These are phyloP conservation scores for Morone saxatilis DNA, from an alignment of 2,113 vertebrate species.

Conservation along the genomic window DNA sequence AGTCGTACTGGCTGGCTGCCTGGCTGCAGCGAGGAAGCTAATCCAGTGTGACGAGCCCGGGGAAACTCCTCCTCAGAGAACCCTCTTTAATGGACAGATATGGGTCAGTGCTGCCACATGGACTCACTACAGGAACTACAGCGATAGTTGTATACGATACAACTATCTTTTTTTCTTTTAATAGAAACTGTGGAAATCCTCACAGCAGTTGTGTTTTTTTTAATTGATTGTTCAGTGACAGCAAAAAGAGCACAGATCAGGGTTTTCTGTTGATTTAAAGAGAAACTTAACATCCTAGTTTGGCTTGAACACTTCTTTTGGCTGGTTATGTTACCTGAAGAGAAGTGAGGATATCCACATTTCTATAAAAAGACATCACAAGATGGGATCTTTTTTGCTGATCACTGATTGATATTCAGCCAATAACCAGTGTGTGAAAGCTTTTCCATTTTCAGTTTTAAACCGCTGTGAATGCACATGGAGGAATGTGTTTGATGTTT, in stretches of 20 bases:
- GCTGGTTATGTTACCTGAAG: neutral
- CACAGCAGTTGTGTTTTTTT: neutral
- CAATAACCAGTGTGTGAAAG: neutral
- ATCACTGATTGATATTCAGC: neutral
- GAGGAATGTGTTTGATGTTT: neutral
- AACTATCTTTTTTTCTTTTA: constrained; percentile 12
- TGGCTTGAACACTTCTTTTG: neutral
- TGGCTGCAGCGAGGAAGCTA: constrained; percentile 37
- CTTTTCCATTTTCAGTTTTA: no score
- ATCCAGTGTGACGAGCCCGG: constrained; percentile 49
- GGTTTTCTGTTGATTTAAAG: constrained; percentile 10
- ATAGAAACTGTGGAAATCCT: constrained; percentile 10
- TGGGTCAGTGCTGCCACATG: constrained; percentile 66
- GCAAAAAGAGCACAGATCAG: neutral
- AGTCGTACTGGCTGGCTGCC: neutral
- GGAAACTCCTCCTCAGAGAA: constrained; percentile 55
- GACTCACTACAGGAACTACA: constrained; percentile 10
- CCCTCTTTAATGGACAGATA: constrained; percentile 55
- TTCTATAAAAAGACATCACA: neutral
- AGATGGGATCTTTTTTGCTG: no score
- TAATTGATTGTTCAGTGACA: neutral
- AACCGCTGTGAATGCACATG: neutral
- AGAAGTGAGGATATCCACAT: neutral
- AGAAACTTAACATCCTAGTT: neutral
- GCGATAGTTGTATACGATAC: neutral